Evolutionary conservation across 2,888 invertebrate genomes (phyloP), one percentile per base, ranked within the genome.

Genomic region (Papilio elwesi): DNA sequence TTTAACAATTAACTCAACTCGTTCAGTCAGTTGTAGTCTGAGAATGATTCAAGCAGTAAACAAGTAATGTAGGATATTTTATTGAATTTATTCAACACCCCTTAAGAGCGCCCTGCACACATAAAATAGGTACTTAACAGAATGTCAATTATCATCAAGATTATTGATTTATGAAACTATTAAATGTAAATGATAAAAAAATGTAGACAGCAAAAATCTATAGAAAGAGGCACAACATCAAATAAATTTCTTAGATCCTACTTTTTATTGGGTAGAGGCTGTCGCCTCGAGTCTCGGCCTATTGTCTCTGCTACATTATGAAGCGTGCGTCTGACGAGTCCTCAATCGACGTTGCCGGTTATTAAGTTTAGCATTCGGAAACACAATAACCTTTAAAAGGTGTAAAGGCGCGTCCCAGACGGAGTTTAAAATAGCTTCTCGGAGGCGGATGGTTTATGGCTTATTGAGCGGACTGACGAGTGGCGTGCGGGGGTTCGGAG

Each of bases 331-430:
- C 62, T 68, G 65, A 16, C 48, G 69, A 65, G 51, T 12, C 74
- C 52, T 70, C 70, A 65, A 70, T 70, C 68, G 72, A 66, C 63
- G 68, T 16, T 63, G 67, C 64, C 71, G 52, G 82, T 85, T 76
- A 87, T 87, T 72, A 65, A 48, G 85, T 85, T 86, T 83, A 85
- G 85, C 86, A 85, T 90, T 91, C 80, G 86, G 86, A 86, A 90
- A 91, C 88, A 93, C 92, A 93, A 93, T 93, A 92, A 92, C 90
- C 92, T 90, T 91, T 91, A 90, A 92, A 92, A 92, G 90, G 91
- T 91, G 91, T 90, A 90, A 92, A 93, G 87, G 88, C 89, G 89
- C 90, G 89, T 87, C 85, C 85, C 87, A 85, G 88, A 79, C 87
- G 80, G 85, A 87, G 87, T 91, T 90, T 88, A 90, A 91, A 92